Conservation (phyloP, 2,888 invertebrate species). For the Gymnosoma rotundatum region DNA sequence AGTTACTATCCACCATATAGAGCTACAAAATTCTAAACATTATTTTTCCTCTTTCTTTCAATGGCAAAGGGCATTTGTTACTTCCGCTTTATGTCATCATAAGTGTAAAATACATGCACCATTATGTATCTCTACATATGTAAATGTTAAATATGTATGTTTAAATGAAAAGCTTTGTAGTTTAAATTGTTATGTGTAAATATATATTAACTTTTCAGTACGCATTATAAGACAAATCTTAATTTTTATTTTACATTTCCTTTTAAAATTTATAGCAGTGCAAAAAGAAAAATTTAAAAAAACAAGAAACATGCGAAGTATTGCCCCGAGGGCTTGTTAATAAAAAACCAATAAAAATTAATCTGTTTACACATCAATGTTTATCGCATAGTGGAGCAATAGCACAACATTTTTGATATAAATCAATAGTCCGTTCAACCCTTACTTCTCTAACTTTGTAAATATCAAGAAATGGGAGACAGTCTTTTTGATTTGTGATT, state of each 20-base stretch:
- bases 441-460: too few species aligned
- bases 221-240: slow-evolving; percentile 32
- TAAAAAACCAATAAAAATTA: too few species aligned
- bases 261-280: slow-evolving; percentile 35
- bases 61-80: slow-evolving; percentile 50
- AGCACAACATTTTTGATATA: too few species aligned
- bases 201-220: neutral
- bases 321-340: slow-evolving; percentile 28
- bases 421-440: too few species aligned
- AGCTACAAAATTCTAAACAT: slow-evolving; percentile 36
- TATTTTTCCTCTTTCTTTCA: slow-evolving; percentile 51
- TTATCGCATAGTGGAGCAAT: too few species aligned
- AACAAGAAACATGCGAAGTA: neutral
- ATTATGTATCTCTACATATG: neutral
- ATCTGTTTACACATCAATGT: too few species aligned
- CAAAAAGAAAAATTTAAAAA: too few species aligned
- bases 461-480: too few species aligned
- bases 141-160: slow-evolving; percentile 15
- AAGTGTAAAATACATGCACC: slow-evolving; percentile 48
- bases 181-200: neutral
- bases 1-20: too few species aligned
- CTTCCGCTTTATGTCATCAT: slow-evolving; percentile 67
- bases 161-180: neutral
- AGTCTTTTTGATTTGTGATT: too few species aligned
- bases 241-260: slow-evolving; percentile 44